Evolutionary conservation across 2,113 vertebrate species (phyloP).

Genomic region (Hassar affinis): DNA sequence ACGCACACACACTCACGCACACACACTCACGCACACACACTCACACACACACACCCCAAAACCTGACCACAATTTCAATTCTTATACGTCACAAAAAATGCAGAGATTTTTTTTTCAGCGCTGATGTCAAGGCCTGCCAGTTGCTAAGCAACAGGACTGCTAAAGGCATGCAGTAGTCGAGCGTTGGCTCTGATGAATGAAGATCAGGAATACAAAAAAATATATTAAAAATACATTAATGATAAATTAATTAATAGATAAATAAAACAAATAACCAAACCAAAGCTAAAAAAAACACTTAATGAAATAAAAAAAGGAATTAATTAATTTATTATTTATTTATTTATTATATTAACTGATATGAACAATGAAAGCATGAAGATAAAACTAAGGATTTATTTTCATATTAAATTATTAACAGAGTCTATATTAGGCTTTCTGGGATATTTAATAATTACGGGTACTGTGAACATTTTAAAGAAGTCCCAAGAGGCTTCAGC

Average conservation of each 20-base stretch:
- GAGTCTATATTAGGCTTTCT: not conserved
- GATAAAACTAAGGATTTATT: not conserved
- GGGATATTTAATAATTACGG: too few species aligned
- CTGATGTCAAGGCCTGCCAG: constrained; percentile 48
- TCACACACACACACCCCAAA: too few species aligned
- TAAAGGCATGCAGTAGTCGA: constrained; percentile 32
- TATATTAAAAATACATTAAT: too few species aligned
- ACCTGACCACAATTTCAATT: constrained; percentile 9
- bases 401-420: not conserved
- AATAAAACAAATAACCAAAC: too few species aligned
- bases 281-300: too few species aligned
- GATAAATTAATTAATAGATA: too few species aligned
- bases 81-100: not conserved
- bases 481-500: not conserved
- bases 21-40: too few species aligned
- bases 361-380: not conserved
- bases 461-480: not conserved
- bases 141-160: constrained; percentile 58
- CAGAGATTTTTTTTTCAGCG: not conserved
- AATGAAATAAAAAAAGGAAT: not conserved
- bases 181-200: constrained; percentile 36
- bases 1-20: too few species aligned
- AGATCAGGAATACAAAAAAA: constrained; percentile 6
- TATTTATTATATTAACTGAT: not conserved
- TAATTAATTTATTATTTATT: too few species aligned